Conservation (phyloP, 2,888 invertebrate species). For the Cataglyphis albicans region DNA sequence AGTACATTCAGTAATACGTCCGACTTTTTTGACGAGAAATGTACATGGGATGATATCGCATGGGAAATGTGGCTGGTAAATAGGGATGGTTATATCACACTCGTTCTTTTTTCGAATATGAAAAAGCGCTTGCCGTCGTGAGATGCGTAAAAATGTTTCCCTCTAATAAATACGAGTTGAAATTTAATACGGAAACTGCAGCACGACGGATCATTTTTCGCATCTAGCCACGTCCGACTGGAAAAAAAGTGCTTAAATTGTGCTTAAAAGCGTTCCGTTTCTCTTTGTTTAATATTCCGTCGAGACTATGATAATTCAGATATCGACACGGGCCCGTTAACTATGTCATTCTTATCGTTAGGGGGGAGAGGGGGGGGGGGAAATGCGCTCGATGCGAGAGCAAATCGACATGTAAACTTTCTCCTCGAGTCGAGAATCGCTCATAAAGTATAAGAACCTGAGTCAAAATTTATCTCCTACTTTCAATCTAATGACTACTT, state of each 20-base stretch:
- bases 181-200: constrained; percentile 7
- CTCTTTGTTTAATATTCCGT: constrained; percentile 26
- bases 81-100: constrained; percentile 13
- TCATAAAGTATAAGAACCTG: constrained; percentile 4
- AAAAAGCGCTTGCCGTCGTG: neutral
- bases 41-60: constrained; percentile 1
- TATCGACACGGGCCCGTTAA: neutral
- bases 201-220: neutral
- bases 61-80: neutral
- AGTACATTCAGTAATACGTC: neutral
- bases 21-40: constrained; percentile 13
- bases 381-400: neutral
- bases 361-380: neutral
- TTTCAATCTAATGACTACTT: neutral
- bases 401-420: neutral
- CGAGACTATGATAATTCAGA: neutral
- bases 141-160: neutral
- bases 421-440: constrained; percentile 1
- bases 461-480: neutral
- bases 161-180: constrained; percentile 20
- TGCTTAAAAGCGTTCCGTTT: neutral
- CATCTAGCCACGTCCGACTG: neutral
- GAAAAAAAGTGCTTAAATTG: neutral
- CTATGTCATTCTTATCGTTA: neutral
- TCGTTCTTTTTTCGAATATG: neutral